Evolutionary conservation across 92 coral and sea anemone genomes (phyloP), one percentile per base, ranked within the genome.

Genomic region (Metridium senile): DNA sequence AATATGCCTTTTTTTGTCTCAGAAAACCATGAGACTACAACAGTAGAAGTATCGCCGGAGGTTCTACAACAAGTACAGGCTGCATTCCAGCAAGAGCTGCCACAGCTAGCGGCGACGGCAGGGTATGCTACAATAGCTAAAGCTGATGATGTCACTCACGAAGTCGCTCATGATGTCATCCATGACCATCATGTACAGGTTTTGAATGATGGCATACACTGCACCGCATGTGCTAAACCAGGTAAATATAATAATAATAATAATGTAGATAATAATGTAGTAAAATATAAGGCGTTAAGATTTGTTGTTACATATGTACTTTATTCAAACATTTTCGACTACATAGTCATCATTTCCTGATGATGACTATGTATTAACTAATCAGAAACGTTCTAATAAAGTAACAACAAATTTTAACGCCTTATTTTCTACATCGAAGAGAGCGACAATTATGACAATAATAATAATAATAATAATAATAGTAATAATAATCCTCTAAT

Each of bases 1-100:
- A 3, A 17, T 17, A 54, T 9, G 3, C 9, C 4, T 39, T 39
- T 58, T 57, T 57, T 73, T 72, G 11, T 30, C 11, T 11, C 31
- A 67, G 83, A 78, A 30, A 26, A 39, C 32, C 26, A 52, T 9
- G 52, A 58, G n/a, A 76, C 49, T 20, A 53, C 82, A 31, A 74
- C 81, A 52, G 81, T 75, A 31, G 77, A 83, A 69, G 83, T 80
- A 17, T 52, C 91, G 0, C 76, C 84, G 27, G 91, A 87, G 46
- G 84, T 87, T 7, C 79, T 87, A 1, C 91, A 87, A 53, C 91
- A 87, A 56, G 91, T 87, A 23, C 91, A 87, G 49, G 80, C 70
- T 22, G 87, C 91, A 43, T 83, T 87, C 57, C 91, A 87, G 66
- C 83, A 79, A 71, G 86, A 79, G 1, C 66, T 59, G 69, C 45